Conservation (phyloP, 2,888 invertebrate genomes). For the Aspidapion aeneum region DNA sequence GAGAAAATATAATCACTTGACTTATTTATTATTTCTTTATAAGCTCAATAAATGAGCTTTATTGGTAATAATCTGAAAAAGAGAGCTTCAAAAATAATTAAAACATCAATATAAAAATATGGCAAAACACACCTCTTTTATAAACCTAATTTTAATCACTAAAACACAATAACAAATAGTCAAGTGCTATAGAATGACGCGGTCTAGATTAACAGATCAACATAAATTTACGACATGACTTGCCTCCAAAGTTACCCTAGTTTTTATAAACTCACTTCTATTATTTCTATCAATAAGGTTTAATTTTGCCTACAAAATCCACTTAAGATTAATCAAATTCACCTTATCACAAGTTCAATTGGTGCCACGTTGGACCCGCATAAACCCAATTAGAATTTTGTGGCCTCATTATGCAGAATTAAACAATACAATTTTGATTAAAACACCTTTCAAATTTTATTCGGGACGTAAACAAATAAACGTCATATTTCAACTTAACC, state of each 20-base stretch:
- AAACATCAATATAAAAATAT: too few relatives aligned
- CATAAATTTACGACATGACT: neutral
- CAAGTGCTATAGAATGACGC: too few relatives aligned
- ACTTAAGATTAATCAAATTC: neutral
- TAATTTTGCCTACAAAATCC: neutral
- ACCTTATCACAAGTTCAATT: neutral
- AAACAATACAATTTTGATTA: neutral
- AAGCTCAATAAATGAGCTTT: neutral
- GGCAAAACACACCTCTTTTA: too few relatives aligned
- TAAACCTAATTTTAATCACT: too few relatives aligned
- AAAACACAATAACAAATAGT: too few relatives aligned
- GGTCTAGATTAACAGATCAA: neutral
- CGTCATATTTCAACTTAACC: too few relatives aligned
- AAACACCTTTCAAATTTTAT: neutral
- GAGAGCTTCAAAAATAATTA: too few relatives aligned
- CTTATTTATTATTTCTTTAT: too few relatives aligned
- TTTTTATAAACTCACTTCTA: neutral
- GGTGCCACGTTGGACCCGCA: neutral
- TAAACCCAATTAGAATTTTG: neutral
- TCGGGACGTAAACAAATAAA: neutral
- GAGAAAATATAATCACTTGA: neutral
- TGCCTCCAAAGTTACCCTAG: neutral
- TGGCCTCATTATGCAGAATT: neutral
- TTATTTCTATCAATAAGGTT: neutral
- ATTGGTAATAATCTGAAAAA: too few relatives aligned